Conservation (phyloP, 2,888 invertebrate species). For the Anaspis maculata region DNA sequence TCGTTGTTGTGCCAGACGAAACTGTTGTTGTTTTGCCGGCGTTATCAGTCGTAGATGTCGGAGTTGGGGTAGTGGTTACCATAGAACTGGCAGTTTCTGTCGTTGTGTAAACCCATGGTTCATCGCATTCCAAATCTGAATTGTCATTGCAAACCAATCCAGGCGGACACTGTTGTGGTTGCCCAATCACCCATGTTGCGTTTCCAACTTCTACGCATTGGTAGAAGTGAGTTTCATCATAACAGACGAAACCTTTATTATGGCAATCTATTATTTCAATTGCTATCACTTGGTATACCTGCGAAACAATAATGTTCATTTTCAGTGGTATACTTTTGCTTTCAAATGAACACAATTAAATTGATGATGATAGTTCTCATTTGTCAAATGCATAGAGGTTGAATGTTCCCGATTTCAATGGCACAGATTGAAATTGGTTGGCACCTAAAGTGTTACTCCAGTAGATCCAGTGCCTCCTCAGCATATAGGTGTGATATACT, state of each 20-base stretch:
- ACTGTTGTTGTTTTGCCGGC: neutral
- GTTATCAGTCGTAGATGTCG: neutral
- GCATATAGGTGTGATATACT: too few relatives aligned
- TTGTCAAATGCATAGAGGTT: too few relatives aligned
- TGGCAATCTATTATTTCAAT: conserved; percentile 11
- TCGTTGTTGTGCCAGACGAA: neutral
- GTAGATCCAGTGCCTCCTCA: too few relatives aligned
- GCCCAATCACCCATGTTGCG: conserved; percentile 16
- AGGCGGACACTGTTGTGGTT: conserved; percentile 20
- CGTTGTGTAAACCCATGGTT: conserved; percentile 12
- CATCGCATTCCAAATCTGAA: conserved; percentile 22
- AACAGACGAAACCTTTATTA: conserved; percentile 19
- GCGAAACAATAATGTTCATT: neutral
- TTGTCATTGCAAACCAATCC: conserved; percentile 21
- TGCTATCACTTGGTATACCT: conserved; percentile 1
- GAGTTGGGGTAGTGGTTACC: neutral
- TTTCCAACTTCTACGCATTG: conserved; percentile 20
- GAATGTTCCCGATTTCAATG: too few relatives aligned
- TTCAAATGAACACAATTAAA: neutral
- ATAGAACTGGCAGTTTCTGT: too few relatives aligned
- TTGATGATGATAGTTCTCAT: too few relatives aligned
- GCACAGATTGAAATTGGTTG: too few relatives aligned
- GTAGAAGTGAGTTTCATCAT: conserved; percentile 20
- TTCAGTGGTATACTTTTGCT: too few relatives aligned
- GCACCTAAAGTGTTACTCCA: too few relatives aligned